Conservation (phyloP, 2,888 invertebrate genomes). For the Cyaniris semiargus region DNA sequence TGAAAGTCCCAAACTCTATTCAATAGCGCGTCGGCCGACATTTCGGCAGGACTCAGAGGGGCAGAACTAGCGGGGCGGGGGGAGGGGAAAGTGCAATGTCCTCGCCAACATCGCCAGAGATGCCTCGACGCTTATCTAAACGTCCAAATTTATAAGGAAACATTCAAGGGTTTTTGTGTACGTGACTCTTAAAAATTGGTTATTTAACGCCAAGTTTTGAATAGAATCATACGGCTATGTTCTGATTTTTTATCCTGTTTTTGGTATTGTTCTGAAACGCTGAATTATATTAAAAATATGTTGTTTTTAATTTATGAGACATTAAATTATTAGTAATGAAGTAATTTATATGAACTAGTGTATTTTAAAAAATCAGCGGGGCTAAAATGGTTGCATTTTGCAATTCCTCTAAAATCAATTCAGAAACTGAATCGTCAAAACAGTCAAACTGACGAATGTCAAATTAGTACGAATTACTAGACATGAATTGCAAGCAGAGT, state of each 20-base stretch:
- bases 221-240: neutral
- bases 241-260: neutral
- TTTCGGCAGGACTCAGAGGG: conserved; percentile 67
- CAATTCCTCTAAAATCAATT: no score
- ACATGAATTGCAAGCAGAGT: no score
- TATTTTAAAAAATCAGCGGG: neutral
- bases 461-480: no score
- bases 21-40: conserved; percentile 61
- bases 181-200: conserved; percentile 39
- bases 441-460: no score
- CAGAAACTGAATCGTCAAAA: no score
- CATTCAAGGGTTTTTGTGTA: conserved; percentile 46
- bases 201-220: conserved; percentile 4
- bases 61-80: conserved; percentile 61
- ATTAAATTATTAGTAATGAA: no score
- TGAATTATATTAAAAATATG: neutral
- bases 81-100: conserved; percentile 76
- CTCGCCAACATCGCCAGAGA: conserved; percentile 74
- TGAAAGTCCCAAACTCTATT: conserved; percentile 11
- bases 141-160: conserved; percentile 58
- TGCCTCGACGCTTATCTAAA: conserved; percentile 60
- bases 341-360: neutral
- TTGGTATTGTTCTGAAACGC: neutral
- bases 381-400: no score
- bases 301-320: no score